Percentiles rank a stretch among this genome's conserved stretches.
These are phyloP conservation scores for Neotoma lepida DNA, from an alignment of 2,113 vertebrate species.

Conservation along the genomic window DNA sequence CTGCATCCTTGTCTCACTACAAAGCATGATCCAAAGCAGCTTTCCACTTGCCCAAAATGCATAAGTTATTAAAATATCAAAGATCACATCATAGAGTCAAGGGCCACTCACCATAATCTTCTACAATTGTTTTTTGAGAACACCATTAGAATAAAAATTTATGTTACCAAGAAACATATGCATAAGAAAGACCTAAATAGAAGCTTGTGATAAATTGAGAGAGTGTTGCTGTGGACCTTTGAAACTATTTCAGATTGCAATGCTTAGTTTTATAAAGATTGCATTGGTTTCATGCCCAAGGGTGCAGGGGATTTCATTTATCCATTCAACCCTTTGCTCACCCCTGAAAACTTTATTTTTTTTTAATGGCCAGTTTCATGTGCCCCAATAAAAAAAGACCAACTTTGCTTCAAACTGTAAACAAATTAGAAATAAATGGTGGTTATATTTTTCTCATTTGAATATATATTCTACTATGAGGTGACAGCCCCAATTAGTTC, in stretches of 20 bases:
- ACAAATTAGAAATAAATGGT: not conserved
- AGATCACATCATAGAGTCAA: not conserved
- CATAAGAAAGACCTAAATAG: not conserved
- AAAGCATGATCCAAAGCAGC: not conserved
- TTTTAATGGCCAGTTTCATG: not conserved
- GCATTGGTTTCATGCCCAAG: not conserved
- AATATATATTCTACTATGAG: not conserved
- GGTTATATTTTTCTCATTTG: not conserved
- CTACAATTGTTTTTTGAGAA: not conserved
- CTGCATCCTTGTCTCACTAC: not conserved
- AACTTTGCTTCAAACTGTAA: not conserved
- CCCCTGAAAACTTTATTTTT: not conserved
- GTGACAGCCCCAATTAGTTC: not conserved
- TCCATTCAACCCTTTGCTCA: not conserved
- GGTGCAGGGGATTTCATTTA: not conserved
- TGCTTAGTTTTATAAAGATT: not conserved
- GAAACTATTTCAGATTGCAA: not conserved
- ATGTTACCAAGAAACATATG: not conserved
- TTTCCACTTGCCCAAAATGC: not conserved
- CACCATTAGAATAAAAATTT: not conserved
- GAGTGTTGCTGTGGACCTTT: not conserved
- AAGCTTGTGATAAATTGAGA: not conserved
- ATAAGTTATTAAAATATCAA: conserved; percentile 6
- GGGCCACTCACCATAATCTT: not conserved
- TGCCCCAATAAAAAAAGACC: not conserved